A percentile compares a stretch with the other conserved stretches of the same genome.
Conservation (phyloP, 2,888 invertebrate genomes). For the Cerceris rybyensis region DNA sequence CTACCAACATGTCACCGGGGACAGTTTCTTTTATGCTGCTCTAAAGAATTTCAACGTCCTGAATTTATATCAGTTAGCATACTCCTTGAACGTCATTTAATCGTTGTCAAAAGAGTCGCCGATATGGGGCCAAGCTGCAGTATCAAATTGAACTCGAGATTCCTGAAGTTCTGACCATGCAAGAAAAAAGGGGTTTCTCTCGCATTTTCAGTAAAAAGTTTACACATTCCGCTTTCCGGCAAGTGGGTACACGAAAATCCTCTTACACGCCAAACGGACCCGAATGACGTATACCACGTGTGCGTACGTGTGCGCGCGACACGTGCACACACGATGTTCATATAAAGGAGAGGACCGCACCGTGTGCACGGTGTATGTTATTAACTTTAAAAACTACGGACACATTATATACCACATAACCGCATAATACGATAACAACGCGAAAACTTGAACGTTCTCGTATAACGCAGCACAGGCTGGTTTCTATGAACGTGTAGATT, state of each 20-base stretch:
- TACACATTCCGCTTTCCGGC: slow-evolving; percentile 59
- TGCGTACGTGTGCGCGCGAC: slow-evolving; percentile 7
- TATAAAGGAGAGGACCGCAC: slow-evolving; percentile 35
- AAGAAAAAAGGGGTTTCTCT: slow-evolving; percentile 40
- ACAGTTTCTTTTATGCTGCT: background rate
- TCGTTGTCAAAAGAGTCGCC: slow-evolving; percentile 30
- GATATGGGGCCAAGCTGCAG: slow-evolving; percentile 37
- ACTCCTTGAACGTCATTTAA: slow-evolving; percentile 31
- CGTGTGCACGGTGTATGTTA: slow-evolving; percentile 34
- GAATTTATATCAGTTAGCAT: slow-evolving; percentile 17
- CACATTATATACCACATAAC: slow-evolving; percentile 16
- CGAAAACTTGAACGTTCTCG: slow-evolving; percentile 10
- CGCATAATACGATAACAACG: slow-evolving; percentile 17
- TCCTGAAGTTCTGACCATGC: slow-evolving; percentile 29
- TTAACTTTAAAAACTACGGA: slow-evolving; percentile 38
- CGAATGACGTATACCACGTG: slow-evolving; percentile 44
- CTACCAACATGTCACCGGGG: too few relatives aligned
- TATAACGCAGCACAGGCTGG: background rate
- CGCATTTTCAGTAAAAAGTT: slow-evolving; percentile 62
- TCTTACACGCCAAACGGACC: slow-evolving; percentile 59
- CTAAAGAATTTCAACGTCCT: slow-evolving; percentile 8
- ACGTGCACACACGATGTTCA: slow-evolving; percentile 3
- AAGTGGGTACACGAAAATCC: slow-evolving; percentile 68
- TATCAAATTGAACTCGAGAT: slow-evolving; percentile 48
- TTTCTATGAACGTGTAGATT: slow-evolving; percentile 2